Percentiles rank a stretch among this genome's conserved stretches.
Conservation (phyloP, 2,113 vertebrate species). For the Calonectris borealis region DNA sequence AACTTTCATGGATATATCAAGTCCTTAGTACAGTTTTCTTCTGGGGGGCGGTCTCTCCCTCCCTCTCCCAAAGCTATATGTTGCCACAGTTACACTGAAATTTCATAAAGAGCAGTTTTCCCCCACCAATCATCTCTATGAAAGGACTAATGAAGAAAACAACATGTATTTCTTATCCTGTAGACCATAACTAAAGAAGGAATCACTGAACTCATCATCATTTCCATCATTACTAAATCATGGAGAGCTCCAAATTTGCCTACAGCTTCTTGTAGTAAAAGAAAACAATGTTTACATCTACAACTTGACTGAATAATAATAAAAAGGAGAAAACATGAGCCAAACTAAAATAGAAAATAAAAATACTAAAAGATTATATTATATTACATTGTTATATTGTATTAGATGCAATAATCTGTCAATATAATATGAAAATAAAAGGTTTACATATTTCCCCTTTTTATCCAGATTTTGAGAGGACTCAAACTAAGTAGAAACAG, state of each 20-base stretch:
- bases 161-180: neutral
- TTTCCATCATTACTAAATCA: neutral
- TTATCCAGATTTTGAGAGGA: neutral
- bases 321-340: neutral
- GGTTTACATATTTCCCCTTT: neutral
- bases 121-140: neutral
- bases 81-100: neutral
- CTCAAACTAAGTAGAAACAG: neutral
- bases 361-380: neutral
- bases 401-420: neutral
- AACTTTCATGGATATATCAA: neutral
- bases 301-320: neutral
- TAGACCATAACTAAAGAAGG: neutral
- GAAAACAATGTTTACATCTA: neutral
- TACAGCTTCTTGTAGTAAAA: neutral
- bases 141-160: neutral
- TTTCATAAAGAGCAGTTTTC: neutral
- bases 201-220: neutral
- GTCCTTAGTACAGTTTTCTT: neutral
- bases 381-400: neutral
- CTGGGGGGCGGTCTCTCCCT: fast-evolving
- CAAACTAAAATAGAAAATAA: neutral
- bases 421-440: neutral
- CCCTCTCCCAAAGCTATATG: neutral
- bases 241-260: neutral